Evolutionary conservation across 92 coral and sea anemone genomes (phyloP).

Genomic region (Siderastrea siderea): DNA sequence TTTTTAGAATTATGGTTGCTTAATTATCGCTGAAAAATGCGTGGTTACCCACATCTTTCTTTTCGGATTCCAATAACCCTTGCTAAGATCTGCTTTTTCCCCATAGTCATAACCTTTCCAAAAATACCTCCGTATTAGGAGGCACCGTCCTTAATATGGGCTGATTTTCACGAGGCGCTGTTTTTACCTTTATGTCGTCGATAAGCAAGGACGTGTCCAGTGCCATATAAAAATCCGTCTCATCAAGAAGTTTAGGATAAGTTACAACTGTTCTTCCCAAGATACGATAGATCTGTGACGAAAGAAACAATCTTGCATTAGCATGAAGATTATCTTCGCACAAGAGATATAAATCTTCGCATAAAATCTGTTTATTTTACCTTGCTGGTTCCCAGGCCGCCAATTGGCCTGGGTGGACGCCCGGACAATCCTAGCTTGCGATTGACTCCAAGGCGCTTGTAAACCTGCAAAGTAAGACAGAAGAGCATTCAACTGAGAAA

Average conservation of each 20-base stretch:
- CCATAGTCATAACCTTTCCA: too few relatives aligned
- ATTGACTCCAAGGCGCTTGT: constrained; percentile 94
- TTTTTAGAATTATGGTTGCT: too few relatives aligned
- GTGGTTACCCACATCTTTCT: too few relatives aligned
- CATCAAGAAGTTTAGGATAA: constrained; percentile 95
- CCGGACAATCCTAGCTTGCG: constrained; percentile 91
- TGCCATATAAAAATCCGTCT: constrained; percentile 94
- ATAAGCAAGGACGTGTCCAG: constrained; percentile 95
- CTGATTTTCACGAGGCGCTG: too few relatives aligned
- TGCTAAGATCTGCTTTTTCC: too few relatives aligned
- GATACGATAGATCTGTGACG: constrained; percentile 90
- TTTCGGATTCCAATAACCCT: too few relatives aligned
- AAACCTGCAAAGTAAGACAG: constrained; percentile 64
- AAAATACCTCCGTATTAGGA: too few relatives aligned
- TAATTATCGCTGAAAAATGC: too few relatives aligned
- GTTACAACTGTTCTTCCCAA: constrained; percentile 93
- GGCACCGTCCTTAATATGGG: too few relatives aligned
- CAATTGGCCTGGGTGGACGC: constrained; percentile 94
- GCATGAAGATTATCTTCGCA: not conserved
- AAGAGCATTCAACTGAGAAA: too few relatives aligned
- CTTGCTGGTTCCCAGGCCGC: constrained; percentile 96
- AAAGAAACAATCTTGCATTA: not conserved
- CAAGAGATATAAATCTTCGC: not conserved
- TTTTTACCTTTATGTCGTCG: constrained; percentile 93
- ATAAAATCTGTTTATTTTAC: constrained; percentile 31